Evolutionary conservation across 1,140 invertebrate genomes (phyloP), one percentile per base, ranked within the genome.

Genomic region (Sarcophaga bullata): DNA sequence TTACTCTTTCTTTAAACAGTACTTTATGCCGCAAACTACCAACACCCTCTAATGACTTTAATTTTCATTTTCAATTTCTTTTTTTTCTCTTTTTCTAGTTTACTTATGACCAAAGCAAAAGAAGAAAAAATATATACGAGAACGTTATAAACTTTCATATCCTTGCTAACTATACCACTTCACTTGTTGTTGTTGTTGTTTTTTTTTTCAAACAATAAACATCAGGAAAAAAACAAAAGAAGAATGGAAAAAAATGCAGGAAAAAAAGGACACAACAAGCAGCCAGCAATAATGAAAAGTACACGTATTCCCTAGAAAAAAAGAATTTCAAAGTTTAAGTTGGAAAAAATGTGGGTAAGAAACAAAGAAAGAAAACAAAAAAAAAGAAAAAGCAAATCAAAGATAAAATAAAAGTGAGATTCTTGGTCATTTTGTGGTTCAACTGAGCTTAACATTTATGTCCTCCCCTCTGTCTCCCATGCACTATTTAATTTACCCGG

Each of bases 401-500:
- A 81, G 80, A 81, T 76, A 75, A 73, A 78, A 83, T 76, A 83
- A 83, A 81, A 73, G 73, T 75, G 80, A 83, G 80, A 83, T 83
- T 83, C 80, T 72, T 48, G 80, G 54, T 75, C 80, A 73, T 83
- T 83, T 83, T 83, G 82, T 58, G 82, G 82, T 83, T 83, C 82
- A 81, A 83, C 80, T 80, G 80, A 83, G 82, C 82, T 80, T 80
- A 82, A 50, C 82, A 37, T 13, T 48, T 19, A 48, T 75, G 11
- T 10, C 46, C 49, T 47, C 46, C 50, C 50, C 50, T 13, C 54
- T 13, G 10, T 9, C 54, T 11, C 54, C 54, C 11, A 0, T 58
- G 25, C 25, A 37, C 25, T 37, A 37, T 37, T 37, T 37, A 37
- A 37, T 58, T 58, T 58, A 58, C n/a, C 54, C 3, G 9, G 9